phyloP scores from a whole-genome alignment of 2,888 invertebrate species.

The Myathropa florea region DNA sequence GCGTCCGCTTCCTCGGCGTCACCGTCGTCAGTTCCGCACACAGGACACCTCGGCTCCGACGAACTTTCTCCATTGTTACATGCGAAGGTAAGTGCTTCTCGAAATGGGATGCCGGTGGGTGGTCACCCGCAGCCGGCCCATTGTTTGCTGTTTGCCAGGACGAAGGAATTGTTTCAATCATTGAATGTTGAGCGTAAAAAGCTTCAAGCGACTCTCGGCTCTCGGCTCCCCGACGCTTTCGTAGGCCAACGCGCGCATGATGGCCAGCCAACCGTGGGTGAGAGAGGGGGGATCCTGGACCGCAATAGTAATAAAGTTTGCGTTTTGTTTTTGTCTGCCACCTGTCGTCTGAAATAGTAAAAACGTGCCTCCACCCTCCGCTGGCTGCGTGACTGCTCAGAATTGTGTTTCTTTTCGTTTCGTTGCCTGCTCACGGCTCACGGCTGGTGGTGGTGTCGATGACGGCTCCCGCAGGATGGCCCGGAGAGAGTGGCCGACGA shows the following conservation, averaged over 20 bases:
- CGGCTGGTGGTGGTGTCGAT: neutral
- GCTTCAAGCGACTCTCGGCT: slow-evolving; percentile 7
- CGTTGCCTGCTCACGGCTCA: neutral
- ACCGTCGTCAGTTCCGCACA: neutral
- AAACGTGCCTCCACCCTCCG: slow-evolving; percentile 3
- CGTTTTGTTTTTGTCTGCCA: slow-evolving; percentile 50
- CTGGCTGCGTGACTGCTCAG: slow-evolving; percentile 30
- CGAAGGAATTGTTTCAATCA: slow-evolving; percentile 38
- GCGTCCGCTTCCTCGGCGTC: neutral
- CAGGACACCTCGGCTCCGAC: neutral
- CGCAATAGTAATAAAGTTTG: slow-evolving; percentile 38
- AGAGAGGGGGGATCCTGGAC: slow-evolving; percentile 17
- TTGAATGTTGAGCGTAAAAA: slow-evolving; percentile 27
- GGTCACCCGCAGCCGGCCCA: neutral
- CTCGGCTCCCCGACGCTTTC: neutral
- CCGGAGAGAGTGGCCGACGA: neutral
- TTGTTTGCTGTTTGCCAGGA: neutral
- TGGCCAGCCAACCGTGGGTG: neutral
- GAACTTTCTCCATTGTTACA: slow-evolving; percentile 45
- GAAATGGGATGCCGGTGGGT: neutral
- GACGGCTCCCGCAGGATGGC: neutral
- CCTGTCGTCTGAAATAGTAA: slow-evolving; percentile 46
- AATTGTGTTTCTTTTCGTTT: slow-evolving; percentile 22
- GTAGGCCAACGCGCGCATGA: neutral
- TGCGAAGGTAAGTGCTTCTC: slow-evolving; percentile 56